Evolutionary conservation across 2,797 vertebrate genomes (phyloP).

Genomic region (Xiphorhynchus erythropygius): DNA sequence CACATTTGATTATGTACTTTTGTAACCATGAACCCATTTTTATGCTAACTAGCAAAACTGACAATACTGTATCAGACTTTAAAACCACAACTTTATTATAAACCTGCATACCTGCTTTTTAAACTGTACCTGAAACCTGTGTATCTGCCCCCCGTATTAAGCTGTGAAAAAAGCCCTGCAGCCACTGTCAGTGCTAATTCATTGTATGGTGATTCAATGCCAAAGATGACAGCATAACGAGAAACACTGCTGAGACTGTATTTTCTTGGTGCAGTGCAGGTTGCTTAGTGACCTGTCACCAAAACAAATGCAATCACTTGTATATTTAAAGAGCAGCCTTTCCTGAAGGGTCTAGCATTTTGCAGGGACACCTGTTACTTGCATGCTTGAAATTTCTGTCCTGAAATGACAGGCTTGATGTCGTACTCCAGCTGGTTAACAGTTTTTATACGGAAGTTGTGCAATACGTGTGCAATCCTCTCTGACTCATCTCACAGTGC

Average conservation of each 20-base stretch:
- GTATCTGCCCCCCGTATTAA: background rate
- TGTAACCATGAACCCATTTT: background rate
- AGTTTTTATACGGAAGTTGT: background rate
- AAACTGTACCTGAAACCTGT: background rate
- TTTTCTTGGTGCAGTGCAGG: background rate
- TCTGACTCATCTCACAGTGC: background rate
- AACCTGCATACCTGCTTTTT: background rate
- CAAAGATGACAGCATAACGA: background rate
- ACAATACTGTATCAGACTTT: background rate
- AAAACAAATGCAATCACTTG: constrained; percentile 67
- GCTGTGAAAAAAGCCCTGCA: background rate
- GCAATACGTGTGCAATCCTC: background rate
- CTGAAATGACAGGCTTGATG: constrained; percentile 36
- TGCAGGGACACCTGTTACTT: constrained; percentile 56
- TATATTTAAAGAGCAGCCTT: constrained; percentile 69
- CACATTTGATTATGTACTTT: background rate
- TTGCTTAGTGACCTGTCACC: constrained; percentile 69
- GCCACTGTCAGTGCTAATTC: background rate
- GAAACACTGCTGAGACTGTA: background rate
- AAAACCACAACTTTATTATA: background rate
- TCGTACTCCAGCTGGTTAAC: background rate
- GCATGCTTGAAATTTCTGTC: constrained; percentile 40
- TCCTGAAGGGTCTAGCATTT: constrained; percentile 13
- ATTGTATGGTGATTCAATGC: fast-evolving
- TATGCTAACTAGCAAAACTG: background rate